Evolutionary conservation across 2,888 invertebrate species (phyloP).

Genomic region (Amiota mariae): DNA sequence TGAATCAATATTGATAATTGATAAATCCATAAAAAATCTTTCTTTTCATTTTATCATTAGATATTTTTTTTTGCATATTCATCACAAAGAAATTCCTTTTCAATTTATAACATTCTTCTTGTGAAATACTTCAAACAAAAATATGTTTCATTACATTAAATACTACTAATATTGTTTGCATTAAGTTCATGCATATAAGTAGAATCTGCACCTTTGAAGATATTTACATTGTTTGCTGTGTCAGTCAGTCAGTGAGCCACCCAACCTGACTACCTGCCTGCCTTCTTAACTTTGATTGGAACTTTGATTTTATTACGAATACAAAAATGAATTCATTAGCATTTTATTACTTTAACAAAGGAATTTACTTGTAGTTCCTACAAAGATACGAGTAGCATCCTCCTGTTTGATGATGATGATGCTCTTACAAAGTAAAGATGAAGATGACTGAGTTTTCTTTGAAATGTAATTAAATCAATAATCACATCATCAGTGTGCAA

Average conservation of each 20-base stretch:
- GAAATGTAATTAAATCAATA: conserved; percentile 67
- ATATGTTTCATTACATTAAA: conserved; percentile 18
- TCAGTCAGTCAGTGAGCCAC: background rate
- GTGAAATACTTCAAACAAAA: background rate
- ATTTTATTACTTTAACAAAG: conserved; percentile 58
- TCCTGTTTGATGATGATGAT: background rate
- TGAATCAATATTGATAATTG: too few species aligned
- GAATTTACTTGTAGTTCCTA: background rate
- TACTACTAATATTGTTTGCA: conserved; percentile 20
- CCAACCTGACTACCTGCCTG: too few species aligned
- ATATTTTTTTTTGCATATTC: conserved; percentile 7
- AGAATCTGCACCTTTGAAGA: background rate
- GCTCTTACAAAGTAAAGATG: background rate
- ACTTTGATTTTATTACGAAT: conserved; percentile 7
- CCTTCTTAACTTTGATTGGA: too few species aligned
- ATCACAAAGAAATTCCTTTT: too few species aligned
- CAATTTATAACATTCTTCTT: background rate
- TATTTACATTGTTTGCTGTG: conserved; percentile 1
- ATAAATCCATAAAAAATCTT: too few species aligned
- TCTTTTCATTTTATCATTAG: too few species aligned
- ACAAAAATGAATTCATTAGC: conserved; percentile 63
- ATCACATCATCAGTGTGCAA: conserved; percentile 48
- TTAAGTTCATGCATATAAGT: background rate
- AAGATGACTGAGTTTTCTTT: conserved; percentile 42
- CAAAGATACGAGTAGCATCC: too few species aligned